A percentile compares a stretch with the other conserved stretches of the same genome.
Evolutionary conservation across 2,113 vertebrate genomes (phyloP).

Genomic region (Athene cunicularia): DNA sequence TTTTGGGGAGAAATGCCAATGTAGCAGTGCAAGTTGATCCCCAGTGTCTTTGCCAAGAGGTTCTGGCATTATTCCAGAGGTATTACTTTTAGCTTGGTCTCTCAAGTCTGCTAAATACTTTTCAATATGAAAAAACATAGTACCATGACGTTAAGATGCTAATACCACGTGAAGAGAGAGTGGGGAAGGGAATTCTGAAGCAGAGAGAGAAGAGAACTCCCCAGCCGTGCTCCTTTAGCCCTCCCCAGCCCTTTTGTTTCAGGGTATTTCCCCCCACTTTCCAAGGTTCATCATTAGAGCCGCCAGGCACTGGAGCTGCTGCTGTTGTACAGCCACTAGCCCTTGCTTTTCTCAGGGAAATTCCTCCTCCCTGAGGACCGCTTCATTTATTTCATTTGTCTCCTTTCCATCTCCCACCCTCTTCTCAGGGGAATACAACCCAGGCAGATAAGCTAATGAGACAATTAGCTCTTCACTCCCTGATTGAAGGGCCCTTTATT

Average conservation of each 20-base stretch:
- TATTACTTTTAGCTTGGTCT: slow-evolving; percentile 17
- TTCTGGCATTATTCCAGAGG: slow-evolving; percentile 24
- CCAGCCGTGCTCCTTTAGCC: neutral
- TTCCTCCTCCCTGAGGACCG: neutral
- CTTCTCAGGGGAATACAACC: slow-evolving; percentile 41
- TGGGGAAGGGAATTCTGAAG: neutral
- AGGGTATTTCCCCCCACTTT: neutral
- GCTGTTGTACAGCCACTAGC: neutral
- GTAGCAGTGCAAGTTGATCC: neutral
- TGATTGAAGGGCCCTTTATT: slow-evolving; percentile 66
- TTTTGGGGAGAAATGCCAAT: neutral
- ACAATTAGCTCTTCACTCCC: slow-evolving; percentile 59
- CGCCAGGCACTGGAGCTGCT: neutral
- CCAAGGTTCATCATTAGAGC: neutral
- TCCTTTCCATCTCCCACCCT: slow-evolving; percentile 35
- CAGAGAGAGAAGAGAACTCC: neutral
- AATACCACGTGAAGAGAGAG: neutral
- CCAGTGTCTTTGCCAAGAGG: neutral
- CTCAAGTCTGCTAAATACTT: neutral
- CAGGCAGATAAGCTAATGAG: slow-evolving; percentile 69
- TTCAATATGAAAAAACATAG: neutral
- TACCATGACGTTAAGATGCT: neutral
- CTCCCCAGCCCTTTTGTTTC: neutral
- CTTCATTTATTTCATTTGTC: slow-evolving; percentile 48
- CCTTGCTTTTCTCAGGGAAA: neutral